Evolutionary conservation across 2,888 invertebrate genomes (phyloP).

Genomic region (Thysanoteuthis rhombus): DNA sequence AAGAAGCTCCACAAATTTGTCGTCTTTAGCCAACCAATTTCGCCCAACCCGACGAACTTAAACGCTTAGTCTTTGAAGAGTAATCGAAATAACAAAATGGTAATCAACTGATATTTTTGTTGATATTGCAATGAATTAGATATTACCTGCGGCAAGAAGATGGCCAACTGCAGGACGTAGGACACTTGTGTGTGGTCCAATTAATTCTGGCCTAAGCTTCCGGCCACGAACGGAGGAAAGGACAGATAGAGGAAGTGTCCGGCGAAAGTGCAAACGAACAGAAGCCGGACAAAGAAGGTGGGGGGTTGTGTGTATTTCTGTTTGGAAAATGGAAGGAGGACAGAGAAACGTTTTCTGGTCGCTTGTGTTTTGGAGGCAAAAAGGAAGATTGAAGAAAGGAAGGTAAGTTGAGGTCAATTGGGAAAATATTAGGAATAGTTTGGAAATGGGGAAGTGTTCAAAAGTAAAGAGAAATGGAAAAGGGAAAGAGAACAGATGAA

Average conservation of each 20-base stretch:
- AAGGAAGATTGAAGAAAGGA: neutral
- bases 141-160: neutral
- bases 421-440: neutral
- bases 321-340: neutral
- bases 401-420: neutral
- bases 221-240: neutral
- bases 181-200: neutral
- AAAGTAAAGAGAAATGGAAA: neutral
- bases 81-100: neutral
- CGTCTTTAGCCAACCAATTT: neutral
- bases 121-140: slow-evolving; percentile 12
- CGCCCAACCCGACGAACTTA: neutral
- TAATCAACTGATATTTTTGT: neutral
- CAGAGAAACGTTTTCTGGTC: neutral
- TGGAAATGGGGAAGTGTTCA: neutral
- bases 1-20: neutral
- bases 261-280: neutral
- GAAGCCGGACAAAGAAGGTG: neutral
- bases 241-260: neutral
- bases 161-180: neutral
- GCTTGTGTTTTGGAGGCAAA: neutral
- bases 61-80: neutral
- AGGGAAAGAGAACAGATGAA: neutral
- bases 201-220: neutral
- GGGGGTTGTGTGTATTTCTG: neutral